A percentile compares a stretch with the other conserved stretches of the same genome.
phyloP scores from a whole-genome alignment of 2,888 invertebrate genomes.

The Pandemis cinnamomeana region DNA sequence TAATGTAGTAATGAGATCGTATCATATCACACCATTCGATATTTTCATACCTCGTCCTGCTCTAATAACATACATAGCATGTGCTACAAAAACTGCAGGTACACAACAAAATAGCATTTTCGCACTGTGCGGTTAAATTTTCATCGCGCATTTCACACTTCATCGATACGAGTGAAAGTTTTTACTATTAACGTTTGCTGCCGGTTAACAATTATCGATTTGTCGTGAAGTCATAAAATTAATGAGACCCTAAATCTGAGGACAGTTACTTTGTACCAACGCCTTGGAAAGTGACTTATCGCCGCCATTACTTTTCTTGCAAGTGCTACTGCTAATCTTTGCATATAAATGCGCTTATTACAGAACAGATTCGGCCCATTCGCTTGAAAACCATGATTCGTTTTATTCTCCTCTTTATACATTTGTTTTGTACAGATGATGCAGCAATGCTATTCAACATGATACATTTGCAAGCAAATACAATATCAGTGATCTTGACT shows the following conservation, averaged over 20 bases:
- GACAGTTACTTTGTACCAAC: conserved; percentile 17
- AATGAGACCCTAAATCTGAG: conserved; percentile 29
- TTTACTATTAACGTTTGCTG: conserved; percentile 23
- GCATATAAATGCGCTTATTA: conserved; percentile 35
- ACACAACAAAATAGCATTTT: conserved; percentile 26
- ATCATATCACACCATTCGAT: conserved; percentile 51
- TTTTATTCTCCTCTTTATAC: neutral
- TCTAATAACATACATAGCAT: conserved; percentile 53
- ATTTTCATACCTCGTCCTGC: conserved; percentile 52
- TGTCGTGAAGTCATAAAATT: conserved; percentile 32
- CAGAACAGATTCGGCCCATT: conserved; percentile 23
- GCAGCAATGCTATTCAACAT: neutral
- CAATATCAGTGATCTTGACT: conserved; percentile 1
- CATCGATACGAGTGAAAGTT: conserved; percentile 37
- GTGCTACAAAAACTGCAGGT: conserved; percentile 44
- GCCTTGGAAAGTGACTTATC: conserved; percentile 34
- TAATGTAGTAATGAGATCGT: conserved; percentile 54
- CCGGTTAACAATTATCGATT: conserved; percentile 37
- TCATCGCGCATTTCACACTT: conserved; percentile 31
- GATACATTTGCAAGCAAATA: neutral
- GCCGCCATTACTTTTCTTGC: conserved; percentile 30
- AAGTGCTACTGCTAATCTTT: conserved; percentile 35
- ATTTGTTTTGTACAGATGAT: neutral
- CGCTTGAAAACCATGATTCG: conserved; percentile 1
- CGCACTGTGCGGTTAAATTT: conserved; percentile 23